phyloP scores from a whole-genome alignment of 2,888 invertebrate species.

The Drosophila kuntzei region DNA sequence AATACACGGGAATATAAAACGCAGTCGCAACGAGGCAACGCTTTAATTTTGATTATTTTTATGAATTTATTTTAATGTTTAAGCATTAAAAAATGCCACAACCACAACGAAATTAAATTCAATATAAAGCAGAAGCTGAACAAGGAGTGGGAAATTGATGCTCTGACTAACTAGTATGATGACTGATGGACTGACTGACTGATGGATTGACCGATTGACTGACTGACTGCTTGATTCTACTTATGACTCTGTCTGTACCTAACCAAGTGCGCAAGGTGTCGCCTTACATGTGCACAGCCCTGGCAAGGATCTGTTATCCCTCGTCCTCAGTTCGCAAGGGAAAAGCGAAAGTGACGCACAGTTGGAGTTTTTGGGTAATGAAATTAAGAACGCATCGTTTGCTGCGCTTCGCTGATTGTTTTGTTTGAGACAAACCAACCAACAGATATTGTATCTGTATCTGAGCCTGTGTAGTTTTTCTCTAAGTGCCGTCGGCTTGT shows the following conservation, averaged over 20 bases:
- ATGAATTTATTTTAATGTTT: constrained; percentile 52
- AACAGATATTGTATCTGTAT: constrained; percentile 35
- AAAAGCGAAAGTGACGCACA: constrained; percentile 76
- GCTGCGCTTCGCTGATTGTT: constrained; percentile 80
- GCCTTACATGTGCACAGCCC: constrained; percentile 61
- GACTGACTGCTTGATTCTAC: constrained; percentile 17
- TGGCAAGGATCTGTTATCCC: constrained; percentile 22
- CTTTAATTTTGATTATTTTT: constrained; percentile 35
- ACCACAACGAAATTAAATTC: constrained; percentile 20
- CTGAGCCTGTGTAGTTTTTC: constrained; percentile 22
- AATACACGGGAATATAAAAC: constrained; percentile 38
- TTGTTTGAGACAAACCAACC: constrained; percentile 70
- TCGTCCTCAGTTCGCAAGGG: constrained; percentile 4
- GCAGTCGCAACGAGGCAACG: constrained; percentile 18
- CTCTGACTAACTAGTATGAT: constrained; percentile 28
- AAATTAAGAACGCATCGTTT: constrained; percentile 81
- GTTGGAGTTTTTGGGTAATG: constrained; percentile 74
- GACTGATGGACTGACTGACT: constrained; percentile 17
- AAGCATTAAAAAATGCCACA: constrained; percentile 31
- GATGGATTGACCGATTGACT: constrained; percentile 18
- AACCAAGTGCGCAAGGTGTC: constrained; percentile 62
- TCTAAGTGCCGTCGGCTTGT: constrained; percentile 49
- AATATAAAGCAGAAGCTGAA: constrained; percentile 16
- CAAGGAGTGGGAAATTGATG: background rate
- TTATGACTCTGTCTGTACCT: constrained; percentile 21